These are phyloP conservation scores for Drosophila suzukii DNA, from an alignment of 1,140 invertebrate genomes.

Conservation along the genomic window DNA sequence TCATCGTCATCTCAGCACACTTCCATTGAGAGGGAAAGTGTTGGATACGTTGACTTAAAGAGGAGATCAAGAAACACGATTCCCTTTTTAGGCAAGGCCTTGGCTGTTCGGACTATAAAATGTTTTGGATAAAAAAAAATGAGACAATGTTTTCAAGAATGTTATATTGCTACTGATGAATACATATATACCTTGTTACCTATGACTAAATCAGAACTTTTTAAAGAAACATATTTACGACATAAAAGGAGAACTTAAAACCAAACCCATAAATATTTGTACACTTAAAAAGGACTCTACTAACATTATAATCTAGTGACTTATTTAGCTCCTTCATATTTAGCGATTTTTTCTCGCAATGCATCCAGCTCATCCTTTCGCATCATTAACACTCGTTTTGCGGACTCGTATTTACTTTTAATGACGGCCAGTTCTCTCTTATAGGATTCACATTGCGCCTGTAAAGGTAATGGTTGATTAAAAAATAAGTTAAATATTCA, in stretches of 20 bases:
- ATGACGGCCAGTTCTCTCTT: conserved; percentile 45
- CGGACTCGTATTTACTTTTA: conserved; percentile 54
- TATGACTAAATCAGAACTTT: background rate
- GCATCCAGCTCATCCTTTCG: conserved; percentile 53
- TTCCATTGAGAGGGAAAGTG: too few species aligned
- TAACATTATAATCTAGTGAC: background rate
- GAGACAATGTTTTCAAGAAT: too few species aligned
- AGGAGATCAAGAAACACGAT: too few species aligned
- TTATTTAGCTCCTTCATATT: conserved; percentile 41
- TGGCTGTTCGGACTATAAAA: too few species aligned
- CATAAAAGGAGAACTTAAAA: background rate
- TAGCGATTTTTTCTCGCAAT: conserved; percentile 19
- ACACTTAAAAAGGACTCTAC: background rate
- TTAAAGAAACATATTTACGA: background rate
- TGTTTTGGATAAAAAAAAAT: too few species aligned
- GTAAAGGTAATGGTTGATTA: background rate
- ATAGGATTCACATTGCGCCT: conserved; percentile 49
- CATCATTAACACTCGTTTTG: conserved; percentile 49
- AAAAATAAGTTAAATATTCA: background rate
- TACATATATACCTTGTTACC: background rate
- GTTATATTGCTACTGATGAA: too few species aligned
- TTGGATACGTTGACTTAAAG: too few species aligned
- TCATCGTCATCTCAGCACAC: too few species aligned
- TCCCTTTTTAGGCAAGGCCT: too few species aligned
- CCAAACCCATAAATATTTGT: conserved; percentile 3